Evolutionary conservation across 1,140 invertebrate species (phyloP), one percentile per base, ranked within the genome.

Genomic region (Drosophila bipectinata): DNA sequence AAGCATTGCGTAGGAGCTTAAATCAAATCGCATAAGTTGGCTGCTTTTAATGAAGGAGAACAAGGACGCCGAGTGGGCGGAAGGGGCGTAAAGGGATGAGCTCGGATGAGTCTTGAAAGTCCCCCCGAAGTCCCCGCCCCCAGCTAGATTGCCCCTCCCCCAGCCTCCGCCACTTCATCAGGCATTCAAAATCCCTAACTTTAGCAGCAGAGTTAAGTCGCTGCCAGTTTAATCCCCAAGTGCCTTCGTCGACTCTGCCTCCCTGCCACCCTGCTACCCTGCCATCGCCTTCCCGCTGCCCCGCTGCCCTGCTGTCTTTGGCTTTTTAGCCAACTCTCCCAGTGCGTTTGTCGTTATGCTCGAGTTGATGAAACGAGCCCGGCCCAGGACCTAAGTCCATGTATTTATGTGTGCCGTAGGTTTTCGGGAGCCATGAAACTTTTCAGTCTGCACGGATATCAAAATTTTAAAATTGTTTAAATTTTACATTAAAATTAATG

Each of bases 11-110:
- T 18, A 59, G 56, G 53, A 62, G 82, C 83, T 85, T 85, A 82
- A 75, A 81, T 62, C 55, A 85, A 87, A 85, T 85, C 82, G 82
- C 82, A 67, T 81, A 85, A 84, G 81, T 87, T 83, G 79, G 69
- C 26, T 75, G 76, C 79, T 83, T 83, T 79, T 82, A 85, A 85
- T 85, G 78, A 85, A 75, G 79, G 61, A 15, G 18, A 26, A 14
- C 14, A 56, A 39, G 32, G n/a, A 24, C 49, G 8, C 5, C 41
- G n/a, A 41, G 39, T 41, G 39, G 30, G 18, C 39, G 18, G 10
- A 12, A 37, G n/a, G 14, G 34, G 34, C 2, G 15, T 44, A 45
- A 5, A n/a, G 10, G 34, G 37, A 44, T 56, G 73, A 57, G 63
- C 37, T 34, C 26, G 49, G 39, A 37, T 58, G 18, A 41, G 41